A percentile compares a stretch with the other conserved stretches of the same genome.
Conservation (phyloP, 2,797 vertebrate genomes). For the Hydrocynus forskahlii region DNA sequence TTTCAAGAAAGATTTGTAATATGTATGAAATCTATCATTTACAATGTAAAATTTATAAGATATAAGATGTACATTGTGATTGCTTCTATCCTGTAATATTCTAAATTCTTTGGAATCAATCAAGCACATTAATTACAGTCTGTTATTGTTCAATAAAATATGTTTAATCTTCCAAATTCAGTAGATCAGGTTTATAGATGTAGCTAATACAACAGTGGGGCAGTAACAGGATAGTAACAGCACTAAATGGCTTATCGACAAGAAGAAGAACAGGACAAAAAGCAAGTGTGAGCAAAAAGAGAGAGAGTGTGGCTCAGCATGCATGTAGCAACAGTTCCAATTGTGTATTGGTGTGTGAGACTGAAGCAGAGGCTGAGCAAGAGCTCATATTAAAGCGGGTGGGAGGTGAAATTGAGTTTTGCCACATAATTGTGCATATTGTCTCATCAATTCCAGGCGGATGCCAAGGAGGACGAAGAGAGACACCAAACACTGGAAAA, state of each 20-base stretch:
- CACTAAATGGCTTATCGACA: neutral
- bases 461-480: neutral
- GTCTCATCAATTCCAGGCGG: neutral
- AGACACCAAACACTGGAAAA: neutral
- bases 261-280: neutral
- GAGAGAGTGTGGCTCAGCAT: neutral
- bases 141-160: neutral
- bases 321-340: neutral
- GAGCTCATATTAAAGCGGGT: conserved; percentile 8
- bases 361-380: neutral
- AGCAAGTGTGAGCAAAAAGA: neutral
- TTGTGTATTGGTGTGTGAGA: neutral
- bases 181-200: too few species aligned
- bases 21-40: too few species aligned
- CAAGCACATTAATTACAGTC: neutral
- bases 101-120: too few species aligned
- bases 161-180: too few species aligned
- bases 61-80: too few species aligned
- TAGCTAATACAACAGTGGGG: too few species aligned
- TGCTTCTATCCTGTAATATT: too few species aligned
- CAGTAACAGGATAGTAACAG: neutral
- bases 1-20: too few species aligned
- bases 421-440: conserved; percentile 6
- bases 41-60: too few species aligned
- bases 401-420: conserved; percentile 16